Evolutionary conservation across 2,797 vertebrate species (phyloP).

Genomic region (Hozukius guyotensis): DNA sequence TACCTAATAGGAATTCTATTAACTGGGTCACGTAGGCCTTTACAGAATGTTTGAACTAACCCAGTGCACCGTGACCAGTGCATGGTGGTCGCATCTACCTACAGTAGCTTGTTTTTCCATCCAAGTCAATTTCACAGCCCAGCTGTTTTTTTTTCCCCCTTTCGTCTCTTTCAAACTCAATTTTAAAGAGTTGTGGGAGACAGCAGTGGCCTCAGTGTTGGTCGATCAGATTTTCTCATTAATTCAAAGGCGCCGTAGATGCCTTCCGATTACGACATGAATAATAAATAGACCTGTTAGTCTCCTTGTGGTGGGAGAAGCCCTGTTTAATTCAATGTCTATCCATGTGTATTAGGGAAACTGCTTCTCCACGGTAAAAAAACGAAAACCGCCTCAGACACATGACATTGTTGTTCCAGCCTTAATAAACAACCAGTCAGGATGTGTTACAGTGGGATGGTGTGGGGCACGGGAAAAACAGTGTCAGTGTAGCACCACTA

Average conservation of each 20-base stretch:
- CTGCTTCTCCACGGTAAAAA: slow-evolving; percentile 27
- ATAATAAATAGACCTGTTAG: slow-evolving; percentile 79
- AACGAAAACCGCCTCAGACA: slow-evolving; percentile 45
- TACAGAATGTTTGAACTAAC: slow-evolving; percentile 2
- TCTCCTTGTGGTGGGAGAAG: slow-evolving; percentile 51
- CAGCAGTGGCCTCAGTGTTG: slow-evolving; percentile 65
- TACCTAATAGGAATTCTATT: not conserved
- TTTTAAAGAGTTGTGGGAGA: slow-evolving; percentile 75
- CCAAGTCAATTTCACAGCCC: slow-evolving; percentile 76
- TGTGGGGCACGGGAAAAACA: not conserved
- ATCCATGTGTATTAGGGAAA: slow-evolving; percentile 70
- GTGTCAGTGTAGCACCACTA: not conserved
- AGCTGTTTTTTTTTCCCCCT: slow-evolving; percentile 12
- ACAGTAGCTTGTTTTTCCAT: slow-evolving; percentile 53
- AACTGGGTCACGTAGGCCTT: slow-evolving; percentile 1
- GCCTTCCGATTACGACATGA: slow-evolving; percentile 80
- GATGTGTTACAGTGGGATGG: slow-evolving; percentile 50
- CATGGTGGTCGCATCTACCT: slow-evolving; percentile 44
- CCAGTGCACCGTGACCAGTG: not conserved
- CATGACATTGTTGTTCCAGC: slow-evolving; percentile 63
- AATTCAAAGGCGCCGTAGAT: slow-evolving; percentile 74
- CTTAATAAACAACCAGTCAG: slow-evolving; percentile 75
- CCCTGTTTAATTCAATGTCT: slow-evolving; percentile 73
- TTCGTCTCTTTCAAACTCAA: slow-evolving; percentile 75
- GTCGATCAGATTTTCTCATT: slow-evolving; percentile 83